phyloP scores from a whole-genome alignment of 2,797 vertebrate genomes.

The Micromesistius poutassou region DNA sequence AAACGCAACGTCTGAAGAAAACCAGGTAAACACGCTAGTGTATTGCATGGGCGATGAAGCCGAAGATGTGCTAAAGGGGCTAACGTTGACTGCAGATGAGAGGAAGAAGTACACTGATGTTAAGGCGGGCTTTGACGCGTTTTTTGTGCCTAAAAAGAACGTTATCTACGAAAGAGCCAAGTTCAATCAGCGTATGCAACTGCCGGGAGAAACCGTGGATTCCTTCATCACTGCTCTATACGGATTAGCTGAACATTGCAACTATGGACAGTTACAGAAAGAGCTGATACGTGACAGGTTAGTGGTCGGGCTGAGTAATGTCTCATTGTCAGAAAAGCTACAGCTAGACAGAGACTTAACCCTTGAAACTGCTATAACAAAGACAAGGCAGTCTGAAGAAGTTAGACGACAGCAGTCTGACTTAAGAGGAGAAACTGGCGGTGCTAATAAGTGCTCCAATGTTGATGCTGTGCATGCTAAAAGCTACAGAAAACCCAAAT shows the following conservation, averaged over 20 bases:
- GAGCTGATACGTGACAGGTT: conserved; percentile 14
- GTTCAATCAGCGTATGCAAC: conserved; percentile 18
- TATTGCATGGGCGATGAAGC: not conserved
- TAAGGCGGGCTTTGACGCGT: not conserved
- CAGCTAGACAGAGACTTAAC: conserved; percentile 27
- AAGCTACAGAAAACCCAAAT: not conserved
- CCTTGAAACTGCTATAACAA: conserved; percentile 15
- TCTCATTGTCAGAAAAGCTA: conserved; percentile 7
- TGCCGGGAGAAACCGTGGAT: conserved; percentile 21
- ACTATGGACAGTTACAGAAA: conserved; percentile 13
- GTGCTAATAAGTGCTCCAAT: not conserved
- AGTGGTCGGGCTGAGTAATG: conserved; percentile 10
- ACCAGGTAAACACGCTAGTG: not conserved
- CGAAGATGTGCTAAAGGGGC: not conserved
- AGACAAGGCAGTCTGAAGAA: conserved; percentile 24
- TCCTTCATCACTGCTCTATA: too few species aligned
- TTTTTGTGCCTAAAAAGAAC: conserved; percentile 19
- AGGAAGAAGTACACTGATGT: not conserved
- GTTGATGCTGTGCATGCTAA: not conserved
- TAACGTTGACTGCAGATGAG: not conserved
- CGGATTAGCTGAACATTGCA: conserved; percentile 19
- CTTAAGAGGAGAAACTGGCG: not conserved
- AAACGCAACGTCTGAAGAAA: not conserved
- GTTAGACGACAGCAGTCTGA: not conserved
- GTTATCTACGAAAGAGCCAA: conserved; percentile 9